phyloP scores from a whole-genome alignment of 1,140 invertebrate genomes.

The Drosophila arizonae region DNA sequence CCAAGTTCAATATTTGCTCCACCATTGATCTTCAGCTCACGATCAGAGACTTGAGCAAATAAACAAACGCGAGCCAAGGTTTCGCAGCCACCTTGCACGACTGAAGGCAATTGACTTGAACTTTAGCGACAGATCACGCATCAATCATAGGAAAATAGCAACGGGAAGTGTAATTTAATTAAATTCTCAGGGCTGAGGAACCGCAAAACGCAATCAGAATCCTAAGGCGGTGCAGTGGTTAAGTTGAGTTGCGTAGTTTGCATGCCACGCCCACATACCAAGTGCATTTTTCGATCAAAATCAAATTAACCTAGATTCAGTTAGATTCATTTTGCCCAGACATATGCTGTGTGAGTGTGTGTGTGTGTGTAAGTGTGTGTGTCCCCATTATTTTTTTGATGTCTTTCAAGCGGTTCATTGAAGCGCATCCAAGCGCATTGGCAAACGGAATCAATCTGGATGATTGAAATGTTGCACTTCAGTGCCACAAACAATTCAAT shows the following conservation, averaged over 20 bases:
- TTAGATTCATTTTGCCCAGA: conserved; percentile 4
- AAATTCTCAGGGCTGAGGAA: conserved; percentile 26
- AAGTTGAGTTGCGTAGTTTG: background rate
- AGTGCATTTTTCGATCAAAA: conserved; percentile 19
- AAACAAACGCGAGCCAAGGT: conserved; percentile 2
- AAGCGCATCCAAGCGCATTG: conserved; percentile 41
- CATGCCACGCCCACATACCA: conserved; percentile 17
- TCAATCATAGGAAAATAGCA: conserved; percentile 42
- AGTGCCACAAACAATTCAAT: conserved; percentile 50
- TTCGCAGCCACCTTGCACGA: conserved; percentile 8
- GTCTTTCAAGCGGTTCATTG: conserved; percentile 22
- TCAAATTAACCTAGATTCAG: conserved; percentile 41
- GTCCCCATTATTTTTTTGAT: background rate
- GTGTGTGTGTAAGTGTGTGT: background rate
- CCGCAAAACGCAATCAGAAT: conserved; percentile 28
- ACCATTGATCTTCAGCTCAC: conserved; percentile 16
- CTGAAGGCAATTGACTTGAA: conserved; percentile 48
- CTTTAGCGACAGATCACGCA: conserved; percentile 31
- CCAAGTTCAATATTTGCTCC: background rate
- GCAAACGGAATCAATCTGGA: conserved; percentile 41
- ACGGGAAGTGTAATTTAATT: conserved; percentile 34
- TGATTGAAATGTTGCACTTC: conserved; percentile 49
- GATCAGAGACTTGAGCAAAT: conserved; percentile 1
- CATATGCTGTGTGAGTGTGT: background rate
- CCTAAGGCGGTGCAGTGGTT: background rate